Percentiles rank a stretch among this genome's conserved stretches.
Evolutionary conservation across 2,113 vertebrate species (phyloP).

Genomic region (Passer montanus): DNA sequence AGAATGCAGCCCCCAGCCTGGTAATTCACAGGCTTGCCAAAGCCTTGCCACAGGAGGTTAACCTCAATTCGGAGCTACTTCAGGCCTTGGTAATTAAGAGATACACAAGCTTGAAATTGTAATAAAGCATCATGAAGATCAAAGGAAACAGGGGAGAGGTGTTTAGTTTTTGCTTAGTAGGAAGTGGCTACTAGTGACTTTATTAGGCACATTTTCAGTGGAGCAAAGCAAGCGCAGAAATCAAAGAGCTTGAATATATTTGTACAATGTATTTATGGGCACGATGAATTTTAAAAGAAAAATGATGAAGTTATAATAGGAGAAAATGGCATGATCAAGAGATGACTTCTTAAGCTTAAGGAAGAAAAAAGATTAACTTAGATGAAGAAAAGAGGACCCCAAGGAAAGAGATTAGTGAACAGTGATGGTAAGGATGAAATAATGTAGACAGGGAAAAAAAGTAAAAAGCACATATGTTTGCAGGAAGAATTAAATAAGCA

Average conservation of each 20-base stretch:
- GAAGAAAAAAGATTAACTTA: slow-evolving; percentile 15
- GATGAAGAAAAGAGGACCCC: background rate
- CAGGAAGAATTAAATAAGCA: background rate
- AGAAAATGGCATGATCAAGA: background rate
- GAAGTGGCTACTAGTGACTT: background rate
- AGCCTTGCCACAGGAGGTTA: background rate
- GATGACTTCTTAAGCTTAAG: background rate
- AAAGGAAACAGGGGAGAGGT: background rate
- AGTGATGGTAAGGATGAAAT: background rate
- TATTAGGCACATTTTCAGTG: background rate
- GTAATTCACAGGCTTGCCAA: background rate
- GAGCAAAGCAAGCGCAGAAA: background rate
- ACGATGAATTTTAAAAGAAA: background rate
- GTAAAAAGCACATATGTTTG: background rate
- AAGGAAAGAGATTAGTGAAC: background rate
- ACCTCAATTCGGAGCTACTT: background rate
- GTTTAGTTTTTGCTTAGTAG: background rate
- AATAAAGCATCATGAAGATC: background rate
- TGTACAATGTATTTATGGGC: background rate
- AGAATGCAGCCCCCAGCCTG: background rate
- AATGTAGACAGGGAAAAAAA: background rate
- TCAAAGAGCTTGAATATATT: background rate
- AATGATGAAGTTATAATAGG: background rate
- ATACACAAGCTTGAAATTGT: background rate
- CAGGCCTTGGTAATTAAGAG: background rate